phyloP scores from a whole-genome alignment of 2,113 vertebrate species.

The Craseonycteris thonglongyai region DNA sequence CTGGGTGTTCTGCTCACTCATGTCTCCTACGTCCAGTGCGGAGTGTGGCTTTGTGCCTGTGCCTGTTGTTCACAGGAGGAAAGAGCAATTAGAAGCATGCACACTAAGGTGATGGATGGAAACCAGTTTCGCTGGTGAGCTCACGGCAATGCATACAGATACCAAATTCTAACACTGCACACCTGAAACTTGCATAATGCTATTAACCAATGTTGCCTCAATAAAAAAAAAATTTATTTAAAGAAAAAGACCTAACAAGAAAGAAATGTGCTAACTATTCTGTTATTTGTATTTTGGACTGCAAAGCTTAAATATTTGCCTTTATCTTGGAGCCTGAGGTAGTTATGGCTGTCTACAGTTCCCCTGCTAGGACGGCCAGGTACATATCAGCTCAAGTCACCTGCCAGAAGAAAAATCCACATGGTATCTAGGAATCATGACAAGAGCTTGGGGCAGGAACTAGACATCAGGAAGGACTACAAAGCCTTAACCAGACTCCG shows the following conservation, averaged over 20 bases:
- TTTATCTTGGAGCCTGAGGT: not conserved
- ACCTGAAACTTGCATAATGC: not conserved
- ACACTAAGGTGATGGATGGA: not conserved
- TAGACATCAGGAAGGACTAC: not conserved
- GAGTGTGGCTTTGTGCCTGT: not conserved
- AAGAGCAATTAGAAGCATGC: not conserved
- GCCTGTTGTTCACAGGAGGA: not conserved
- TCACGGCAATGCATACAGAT: not conserved
- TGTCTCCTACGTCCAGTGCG: not conserved
- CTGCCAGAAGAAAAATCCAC: not conserved
- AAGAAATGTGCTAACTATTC: not conserved
- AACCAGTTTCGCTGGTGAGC: not conserved
- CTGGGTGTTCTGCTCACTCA: fast-evolving
- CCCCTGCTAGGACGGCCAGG: not conserved
- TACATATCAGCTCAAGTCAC: not conserved
- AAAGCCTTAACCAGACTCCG: not conserved
- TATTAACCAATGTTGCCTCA: not conserved
- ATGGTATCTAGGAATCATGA: too few species aligned
- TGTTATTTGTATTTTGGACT: not conserved
- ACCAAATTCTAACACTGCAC: too few species aligned
- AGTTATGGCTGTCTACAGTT: not conserved
- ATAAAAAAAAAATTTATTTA: too few species aligned
- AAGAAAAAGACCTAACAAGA: not conserved
- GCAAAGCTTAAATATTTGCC: not conserved
- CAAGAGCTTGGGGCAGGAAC: not conserved